Percentiles rank a stretch among this genome's conserved stretches.
Evolutionary conservation across 2,797 vertebrate species (phyloP).

Genomic region (Anguilla marmorata): DNA sequence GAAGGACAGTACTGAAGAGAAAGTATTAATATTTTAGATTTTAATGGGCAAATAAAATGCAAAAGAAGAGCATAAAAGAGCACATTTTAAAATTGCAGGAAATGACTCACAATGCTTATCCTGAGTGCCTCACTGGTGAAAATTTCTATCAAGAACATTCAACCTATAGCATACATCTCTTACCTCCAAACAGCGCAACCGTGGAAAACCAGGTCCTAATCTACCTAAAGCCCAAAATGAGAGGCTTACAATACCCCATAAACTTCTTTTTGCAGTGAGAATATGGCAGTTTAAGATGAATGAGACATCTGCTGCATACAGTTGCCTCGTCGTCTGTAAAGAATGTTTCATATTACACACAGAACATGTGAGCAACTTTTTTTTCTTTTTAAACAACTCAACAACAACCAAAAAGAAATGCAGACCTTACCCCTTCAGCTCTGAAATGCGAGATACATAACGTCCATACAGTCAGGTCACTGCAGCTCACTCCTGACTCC

Average conservation of each 20-base stretch:
- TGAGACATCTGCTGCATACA: background rate
- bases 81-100: slow-evolving; percentile 16
- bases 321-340: background rate
- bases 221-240: background rate
- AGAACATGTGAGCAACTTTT: background rate
- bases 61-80: slow-evolving; percentile 44
- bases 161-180: background rate
- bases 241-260: background rate
- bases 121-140: background rate
- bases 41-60: slow-evolving; percentile 49
- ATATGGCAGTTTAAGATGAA: background rate
- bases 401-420: background rate
- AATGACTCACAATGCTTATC: background rate
- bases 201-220: background rate
- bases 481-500: background rate
- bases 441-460: background rate
- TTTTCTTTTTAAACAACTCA: background rate
- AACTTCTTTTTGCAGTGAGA: background rate
- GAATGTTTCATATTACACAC: background rate
- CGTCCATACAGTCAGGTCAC: background rate
- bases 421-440: slow-evolving; percentile 5
- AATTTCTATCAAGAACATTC: background rate
- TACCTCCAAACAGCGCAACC: background rate
- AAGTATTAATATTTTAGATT: slow-evolving; percentile 45
- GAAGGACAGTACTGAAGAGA: slow-evolving; percentile 22